These are phyloP conservation scores for Apamea epomidion DNA, from an alignment of 2,888 invertebrate genomes.

Conservation along the genomic window DNA sequence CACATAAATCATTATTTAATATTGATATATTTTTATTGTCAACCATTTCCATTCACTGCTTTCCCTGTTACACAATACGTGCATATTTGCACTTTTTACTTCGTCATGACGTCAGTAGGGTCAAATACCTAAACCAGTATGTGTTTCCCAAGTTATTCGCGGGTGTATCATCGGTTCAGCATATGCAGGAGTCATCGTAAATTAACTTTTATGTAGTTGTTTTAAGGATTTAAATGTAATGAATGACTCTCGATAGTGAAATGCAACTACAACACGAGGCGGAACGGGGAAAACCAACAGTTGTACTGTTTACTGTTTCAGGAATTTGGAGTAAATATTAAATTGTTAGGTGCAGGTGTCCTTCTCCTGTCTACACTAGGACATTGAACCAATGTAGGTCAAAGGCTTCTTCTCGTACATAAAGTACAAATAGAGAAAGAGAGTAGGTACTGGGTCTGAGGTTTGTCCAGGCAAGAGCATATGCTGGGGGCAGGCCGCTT, in stretches of 20 bases:
- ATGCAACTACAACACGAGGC: not conserved
- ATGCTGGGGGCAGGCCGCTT: not conserved
- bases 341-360: not conserved
- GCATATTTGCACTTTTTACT: not conserved
- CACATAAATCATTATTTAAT: not conserved
- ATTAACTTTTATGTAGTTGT: not conserved
- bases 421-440: not conserved
- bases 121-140: slow-evolving; percentile 1
- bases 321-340: slow-evolving; percentile 9
- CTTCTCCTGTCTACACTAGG: not conserved
- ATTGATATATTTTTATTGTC: not conserved
- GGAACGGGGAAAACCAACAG: slow-evolving; percentile 11
- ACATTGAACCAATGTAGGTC: not conserved
- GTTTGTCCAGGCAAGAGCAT: not conserved
- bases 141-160: slow-evolving; percentile 21
- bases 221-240: slow-evolving; percentile 6
- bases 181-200: no score
- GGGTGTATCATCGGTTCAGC: not conserved
- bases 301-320: slow-evolving; percentile 5
- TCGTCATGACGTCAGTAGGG: slow-evolving; percentile 6
- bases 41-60: not conserved
- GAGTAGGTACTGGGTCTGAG: not conserved
- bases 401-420: not conserved
- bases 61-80: not conserved
- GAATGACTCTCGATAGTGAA: not conserved